Base-by-base conservation (phyloP, 2,888 invertebrate species). In the Trachelus troglodyta region DNA sequence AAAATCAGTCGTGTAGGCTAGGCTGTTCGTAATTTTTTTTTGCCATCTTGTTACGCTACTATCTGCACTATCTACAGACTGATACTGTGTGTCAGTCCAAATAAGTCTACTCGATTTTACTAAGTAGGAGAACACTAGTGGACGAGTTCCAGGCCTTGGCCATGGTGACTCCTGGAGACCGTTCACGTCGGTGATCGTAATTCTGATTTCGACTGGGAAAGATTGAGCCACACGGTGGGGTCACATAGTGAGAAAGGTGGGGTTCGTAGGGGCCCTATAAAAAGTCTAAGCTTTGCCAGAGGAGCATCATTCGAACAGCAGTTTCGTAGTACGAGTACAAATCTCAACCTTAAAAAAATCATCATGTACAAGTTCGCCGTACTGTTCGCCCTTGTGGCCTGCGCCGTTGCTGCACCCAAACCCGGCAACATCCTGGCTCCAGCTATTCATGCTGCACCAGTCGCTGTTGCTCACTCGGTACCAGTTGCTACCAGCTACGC, bases 401-500 rank as follows among this genome's bases (percentile, higher is more conserved):
- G 92, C 79, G 87, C 85, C 76, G 89, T 92, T n/a, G 92, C 93
- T 86, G 92, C 88, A 80, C 92, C 91, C 33, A 77, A 83, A 30
- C 81, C 83, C 4, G 84, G 86, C 37, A 76, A 75, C 30, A 34
- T 84, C 69, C 81, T 79, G 31, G 79, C 81, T 34, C 76, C 79
- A 34, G 81, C 83, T 30, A 79, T 83, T 35, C 81, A 82, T 37
- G 90, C 89, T n/a, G 89, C 87, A 34, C 87, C 84, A 23, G 76
- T 77, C 11, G 91, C 93, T 75, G 92, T 93, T 73, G 93, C 93
- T 84, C 88, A 92, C 77, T 93, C 93, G n/a, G 90, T 93, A 15
- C 93, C 94, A 75, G 92, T 93, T 73, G 94, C 94, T 82, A 94
- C 94, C 82, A 94, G 94, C 76, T 94, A 94, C 87, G 93, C 94